These are phyloP conservation scores for Eristalis pertinax DNA, from an alignment of 2,888 invertebrate genomes.

Conservation along the genomic window DNA sequence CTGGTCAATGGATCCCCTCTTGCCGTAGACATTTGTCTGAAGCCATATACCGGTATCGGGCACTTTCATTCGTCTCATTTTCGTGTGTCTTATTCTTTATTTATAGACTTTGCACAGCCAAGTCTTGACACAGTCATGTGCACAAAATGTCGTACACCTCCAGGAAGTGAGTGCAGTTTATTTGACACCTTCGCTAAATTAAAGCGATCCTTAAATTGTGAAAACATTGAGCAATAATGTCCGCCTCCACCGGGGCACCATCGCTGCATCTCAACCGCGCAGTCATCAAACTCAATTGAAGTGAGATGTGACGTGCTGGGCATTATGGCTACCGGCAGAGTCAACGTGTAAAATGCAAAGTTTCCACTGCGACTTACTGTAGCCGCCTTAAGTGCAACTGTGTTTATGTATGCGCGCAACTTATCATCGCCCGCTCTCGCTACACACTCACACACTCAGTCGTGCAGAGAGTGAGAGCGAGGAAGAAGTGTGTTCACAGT, in stretches of 20 bases:
- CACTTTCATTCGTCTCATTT: conserved; percentile 50
- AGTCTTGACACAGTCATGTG: not conserved
- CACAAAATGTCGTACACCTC: not conserved
- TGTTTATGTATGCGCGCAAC: conserved; percentile 11
- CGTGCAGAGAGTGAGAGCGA: conserved; percentile 8
- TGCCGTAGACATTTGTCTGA: not conserved
- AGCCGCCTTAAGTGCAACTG: conserved; percentile 21
- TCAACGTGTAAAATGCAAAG: not conserved
- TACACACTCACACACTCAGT: not conserved
- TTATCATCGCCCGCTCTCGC: conserved; percentile 5
- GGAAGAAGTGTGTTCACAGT: not conserved
- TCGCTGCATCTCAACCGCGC: not conserved
- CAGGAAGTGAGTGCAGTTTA: not conserved
- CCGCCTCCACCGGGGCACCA: not conserved
- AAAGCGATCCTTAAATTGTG: not conserved
- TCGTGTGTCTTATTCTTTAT: conserved; percentile 15
- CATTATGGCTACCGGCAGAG: not conserved
- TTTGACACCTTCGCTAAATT: not conserved
- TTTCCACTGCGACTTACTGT: not conserved
- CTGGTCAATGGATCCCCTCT: conserved; percentile 3
- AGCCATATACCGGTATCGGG: conserved; percentile 30
- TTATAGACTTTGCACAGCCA: conserved; percentile 13
- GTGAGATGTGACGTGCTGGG: not conserved
- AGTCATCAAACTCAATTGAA: not conserved
- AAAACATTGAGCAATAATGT: not conserved